phyloP scores from a whole-genome alignment of 2,797 vertebrate genomes.

The Zalophus californianus region DNA sequence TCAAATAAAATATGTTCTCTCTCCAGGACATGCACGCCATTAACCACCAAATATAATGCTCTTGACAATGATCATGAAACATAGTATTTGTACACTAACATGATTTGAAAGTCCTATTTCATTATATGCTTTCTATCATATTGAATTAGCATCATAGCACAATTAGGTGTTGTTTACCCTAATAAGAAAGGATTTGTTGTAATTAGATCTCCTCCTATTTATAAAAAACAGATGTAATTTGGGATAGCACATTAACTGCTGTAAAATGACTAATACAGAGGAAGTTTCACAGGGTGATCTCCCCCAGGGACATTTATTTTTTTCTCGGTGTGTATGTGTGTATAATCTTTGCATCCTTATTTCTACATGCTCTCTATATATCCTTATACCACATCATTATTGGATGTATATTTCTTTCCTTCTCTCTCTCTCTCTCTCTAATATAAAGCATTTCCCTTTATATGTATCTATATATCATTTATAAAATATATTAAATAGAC shows the following conservation, averaged over 20 bases:
- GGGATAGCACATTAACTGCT: slow-evolving; percentile 19
- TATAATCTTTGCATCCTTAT: background rate
- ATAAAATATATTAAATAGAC: background rate
- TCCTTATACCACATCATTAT: background rate
- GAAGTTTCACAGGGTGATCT: background rate
- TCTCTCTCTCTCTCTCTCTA: background rate
- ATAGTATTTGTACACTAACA: slow-evolving; percentile 8
- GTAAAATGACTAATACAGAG: slow-evolving; percentile 40
- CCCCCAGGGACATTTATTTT: background rate
- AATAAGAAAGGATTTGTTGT: slow-evolving; percentile 66
- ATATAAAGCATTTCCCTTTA: background rate
- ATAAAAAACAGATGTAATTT: slow-evolving; percentile 68
- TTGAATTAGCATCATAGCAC: slow-evolving; percentile 59
- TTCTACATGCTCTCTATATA: background rate
- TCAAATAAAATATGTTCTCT: slow-evolving; percentile 56
- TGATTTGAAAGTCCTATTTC: slow-evolving; percentile 69
- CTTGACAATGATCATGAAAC: slow-evolving; percentile 47
- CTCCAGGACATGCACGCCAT: background rate
- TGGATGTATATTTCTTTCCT: background rate
- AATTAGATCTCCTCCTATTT: slow-evolving; percentile 67
- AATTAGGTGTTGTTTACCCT: slow-evolving; percentile 69
- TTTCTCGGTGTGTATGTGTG: background rate
- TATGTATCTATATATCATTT: background rate
- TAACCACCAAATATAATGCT: background rate
- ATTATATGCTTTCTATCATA: slow-evolving; percentile 65